phyloP scores from a whole-genome alignment of 2,113 vertebrate genomes.

The Coptodon bakossiorum region DNA sequence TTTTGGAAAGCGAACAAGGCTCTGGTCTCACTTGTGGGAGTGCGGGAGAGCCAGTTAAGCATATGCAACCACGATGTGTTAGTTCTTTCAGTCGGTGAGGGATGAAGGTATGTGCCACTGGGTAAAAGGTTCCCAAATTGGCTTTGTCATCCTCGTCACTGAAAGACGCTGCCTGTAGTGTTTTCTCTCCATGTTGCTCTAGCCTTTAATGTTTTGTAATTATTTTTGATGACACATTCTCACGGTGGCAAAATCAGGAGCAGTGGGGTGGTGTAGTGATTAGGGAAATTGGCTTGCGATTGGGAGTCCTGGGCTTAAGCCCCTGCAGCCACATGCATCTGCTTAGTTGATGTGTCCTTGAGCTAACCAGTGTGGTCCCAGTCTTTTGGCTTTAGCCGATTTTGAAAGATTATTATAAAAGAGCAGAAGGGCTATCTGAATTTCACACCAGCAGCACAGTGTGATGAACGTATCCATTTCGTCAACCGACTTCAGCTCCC shows the following conservation, averaged over 20 bases:
- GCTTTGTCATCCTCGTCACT: constrained; percentile 4
- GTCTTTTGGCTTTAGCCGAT: neutral
- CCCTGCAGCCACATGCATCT: neutral
- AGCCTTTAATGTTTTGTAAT: constrained; percentile 8
- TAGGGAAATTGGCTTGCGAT: neutral
- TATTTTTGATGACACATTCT: constrained; percentile 28
- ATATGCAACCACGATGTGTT: constrained; percentile 12
- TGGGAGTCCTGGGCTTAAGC: neutral
- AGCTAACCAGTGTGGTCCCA: neutral
- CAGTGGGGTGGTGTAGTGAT: constrained; percentile 7
- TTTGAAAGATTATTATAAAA: neutral
- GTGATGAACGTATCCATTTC: neutral
- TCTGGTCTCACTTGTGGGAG: constrained; percentile 40
- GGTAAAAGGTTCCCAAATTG: constrained; percentile 17
- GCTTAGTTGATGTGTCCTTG: neutral
- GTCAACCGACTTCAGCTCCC: neutral
- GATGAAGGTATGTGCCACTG: neutral
- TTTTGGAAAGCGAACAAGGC: constrained; percentile 41
- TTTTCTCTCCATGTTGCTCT: neutral
- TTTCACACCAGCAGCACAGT: neutral
- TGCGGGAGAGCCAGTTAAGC: constrained; percentile 23
- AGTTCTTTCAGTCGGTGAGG: constrained; percentile 3
- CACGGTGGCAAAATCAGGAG: neutral
- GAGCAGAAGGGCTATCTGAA: neutral
- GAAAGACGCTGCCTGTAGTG: neutral